phyloP scores from a whole-genome alignment of 2,797 vertebrate species.

The Lateolabrax maculatus region DNA sequence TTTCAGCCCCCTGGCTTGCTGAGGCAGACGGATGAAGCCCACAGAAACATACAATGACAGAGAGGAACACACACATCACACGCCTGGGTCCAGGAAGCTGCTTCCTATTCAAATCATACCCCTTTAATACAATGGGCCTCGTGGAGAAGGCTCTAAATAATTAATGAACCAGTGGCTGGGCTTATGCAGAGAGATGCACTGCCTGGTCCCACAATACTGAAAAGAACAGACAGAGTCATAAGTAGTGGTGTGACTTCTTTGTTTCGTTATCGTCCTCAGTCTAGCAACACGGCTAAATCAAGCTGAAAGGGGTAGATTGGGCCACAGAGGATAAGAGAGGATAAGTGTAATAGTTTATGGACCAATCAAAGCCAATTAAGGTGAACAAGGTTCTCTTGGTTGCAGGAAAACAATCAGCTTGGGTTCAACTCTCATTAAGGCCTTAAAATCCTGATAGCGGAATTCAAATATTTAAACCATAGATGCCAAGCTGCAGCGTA shows the following conservation, averaged over 20 bases:
- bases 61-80: constrained; percentile 82
- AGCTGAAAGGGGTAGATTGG: constrained; percentile 56
- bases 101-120: constrained; percentile 84
- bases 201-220: constrained; percentile 72
- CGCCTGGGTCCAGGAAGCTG: constrained; percentile 75
- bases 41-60: constrained; percentile 83
- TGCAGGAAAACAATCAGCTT: constrained; percentile 67
- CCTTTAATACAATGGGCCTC: constrained; percentile 81
- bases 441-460: constrained; percentile 66
- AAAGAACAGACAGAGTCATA: constrained; percentile 72
- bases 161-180: constrained; percentile 81
- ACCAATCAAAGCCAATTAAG: constrained; percentile 71
- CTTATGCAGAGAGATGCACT: constrained; percentile 81
- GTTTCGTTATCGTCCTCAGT: constrained; percentile 58
- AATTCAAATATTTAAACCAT: constrained; percentile 71
- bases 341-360: constrained; percentile 57
- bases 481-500: constrained; percentile 43
- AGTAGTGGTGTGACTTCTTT: constrained; percentile 68
- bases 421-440: constrained; percentile 73
- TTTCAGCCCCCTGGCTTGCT: constrained; percentile 80
- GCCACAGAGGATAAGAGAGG: constrained; percentile 57
- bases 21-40: constrained; percentile 81
- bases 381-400: constrained; percentile 56
- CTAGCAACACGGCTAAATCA: constrained; percentile 68
- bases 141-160: constrained; percentile 81